phyloP scores from a whole-genome alignment of 2,888 invertebrate species.

The Phaonia tiefii region DNA sequence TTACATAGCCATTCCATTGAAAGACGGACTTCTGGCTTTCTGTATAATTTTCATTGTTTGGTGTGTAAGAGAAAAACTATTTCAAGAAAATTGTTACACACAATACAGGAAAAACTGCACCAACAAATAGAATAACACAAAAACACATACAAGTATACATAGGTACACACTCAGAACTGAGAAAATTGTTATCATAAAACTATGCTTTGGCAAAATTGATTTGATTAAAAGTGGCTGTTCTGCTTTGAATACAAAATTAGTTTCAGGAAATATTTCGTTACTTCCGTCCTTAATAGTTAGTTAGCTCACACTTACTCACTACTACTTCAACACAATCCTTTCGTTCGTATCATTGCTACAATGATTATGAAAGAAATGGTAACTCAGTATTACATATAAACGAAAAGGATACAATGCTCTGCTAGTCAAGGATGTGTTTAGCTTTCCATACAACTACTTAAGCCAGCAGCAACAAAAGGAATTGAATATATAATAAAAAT shows the following conservation, averaged over 20 bases:
- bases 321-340: conserved; percentile 4
- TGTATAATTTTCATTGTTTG: no score
- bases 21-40: no score
- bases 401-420: conserved; percentile 27
- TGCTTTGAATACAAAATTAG: conserved; percentile 70
- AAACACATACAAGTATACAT: not conserved
- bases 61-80: no score
- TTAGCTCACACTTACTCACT: no score
- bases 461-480: not conserved
- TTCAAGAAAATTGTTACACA: conserved; percentile 30
- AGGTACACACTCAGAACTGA: conserved; percentile 12
- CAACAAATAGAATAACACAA: not conserved
- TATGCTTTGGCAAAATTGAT: conserved; percentile 71
- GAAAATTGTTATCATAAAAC: conserved; percentile 70
- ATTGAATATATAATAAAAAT: conserved; percentile 40
- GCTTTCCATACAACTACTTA: no score
- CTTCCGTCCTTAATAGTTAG: no score
- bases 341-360: conserved; percentile 26
- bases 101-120: conserved; percentile 54
- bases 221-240: conserved; percentile 70
- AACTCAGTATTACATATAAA: not conserved
- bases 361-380: conserved; percentile 37
- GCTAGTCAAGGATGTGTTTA: no score
- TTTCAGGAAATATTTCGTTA: conserved; percentile 36
- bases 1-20: no score